phyloP scores from a whole-genome alignment of 1,140 invertebrate genomes.

The Hycleus phaleratus region DNA sequence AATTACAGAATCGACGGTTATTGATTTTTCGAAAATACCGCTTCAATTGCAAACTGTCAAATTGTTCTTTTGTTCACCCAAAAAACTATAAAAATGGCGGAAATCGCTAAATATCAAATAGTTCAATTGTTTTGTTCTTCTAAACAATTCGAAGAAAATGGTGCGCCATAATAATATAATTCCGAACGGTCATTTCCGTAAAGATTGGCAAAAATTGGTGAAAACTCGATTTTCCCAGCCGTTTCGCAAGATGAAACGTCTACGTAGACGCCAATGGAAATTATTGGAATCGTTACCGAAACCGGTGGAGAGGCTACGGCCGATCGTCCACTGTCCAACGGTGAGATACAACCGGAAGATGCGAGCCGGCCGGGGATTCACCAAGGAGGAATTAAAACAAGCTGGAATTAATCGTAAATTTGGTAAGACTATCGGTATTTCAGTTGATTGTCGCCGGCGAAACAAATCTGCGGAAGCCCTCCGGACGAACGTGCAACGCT shows the following conservation, averaged over 20 bases:
- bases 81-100: too few species aligned
- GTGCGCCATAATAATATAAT: conserved; percentile 86
- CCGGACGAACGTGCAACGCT: neutral
- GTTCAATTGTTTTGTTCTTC: too few species aligned
- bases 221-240: conserved; percentile 98
- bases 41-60: too few species aligned
- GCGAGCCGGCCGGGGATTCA: conserved; percentile 88
- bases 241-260: conserved; percentile 70
- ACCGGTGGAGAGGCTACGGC: conserved; percentile 75
- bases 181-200: conserved; percentile 97
- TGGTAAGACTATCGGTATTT: conserved; percentile 86
- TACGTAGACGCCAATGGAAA: conserved; percentile 57
- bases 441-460: conserved; percentile 84
- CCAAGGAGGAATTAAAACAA: conserved; percentile 85
- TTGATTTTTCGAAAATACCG: too few species aligned
- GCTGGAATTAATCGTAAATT: conserved; percentile 70
- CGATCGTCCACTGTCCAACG: conserved; percentile 86
- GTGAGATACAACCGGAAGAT: conserved; percentile 84
- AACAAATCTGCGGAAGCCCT: conserved; percentile 53
- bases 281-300: conserved; percentile 80
- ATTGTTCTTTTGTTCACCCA: too few species aligned
- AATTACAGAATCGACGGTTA: neutral
- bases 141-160: conserved; percentile 1
- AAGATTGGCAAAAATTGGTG: conserved; percentile 94
- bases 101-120: too few species aligned